Evolutionary conservation across 1,140 invertebrate species (phyloP).

Genomic region (Pseudomyrmex cubaensis): DNA sequence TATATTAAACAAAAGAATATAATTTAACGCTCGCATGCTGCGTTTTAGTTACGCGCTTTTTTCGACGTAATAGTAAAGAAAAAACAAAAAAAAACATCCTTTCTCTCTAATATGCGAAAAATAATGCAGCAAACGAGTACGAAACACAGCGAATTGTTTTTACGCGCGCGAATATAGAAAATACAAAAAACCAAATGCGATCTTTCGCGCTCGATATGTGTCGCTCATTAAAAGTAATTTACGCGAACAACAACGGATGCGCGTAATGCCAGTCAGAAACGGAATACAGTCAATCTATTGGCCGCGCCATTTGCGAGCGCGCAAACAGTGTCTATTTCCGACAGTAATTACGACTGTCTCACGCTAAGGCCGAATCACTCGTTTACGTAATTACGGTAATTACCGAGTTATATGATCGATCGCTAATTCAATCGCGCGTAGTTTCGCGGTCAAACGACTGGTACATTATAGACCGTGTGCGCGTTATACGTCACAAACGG

Average conservation of each 20-base stretch:
- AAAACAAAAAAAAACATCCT: neutral
- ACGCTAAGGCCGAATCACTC: conserved; percentile 1
- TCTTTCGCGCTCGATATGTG: neutral
- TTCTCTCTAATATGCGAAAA: too few species aligned
- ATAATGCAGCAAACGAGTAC: too few species aligned
- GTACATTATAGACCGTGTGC: neutral
- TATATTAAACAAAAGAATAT: neutral
- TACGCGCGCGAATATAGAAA: neutral
- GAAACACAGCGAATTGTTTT: neutral
- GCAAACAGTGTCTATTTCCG: conserved; percentile 8
- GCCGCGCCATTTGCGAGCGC: neutral
- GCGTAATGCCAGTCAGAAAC: neutral
- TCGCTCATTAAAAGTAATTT: conserved; percentile 2
- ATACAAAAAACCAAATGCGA: neutral
- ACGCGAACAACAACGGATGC: neutral
- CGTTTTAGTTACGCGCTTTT: neutral
- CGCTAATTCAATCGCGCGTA: conserved; percentile 70
- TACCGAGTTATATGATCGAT: conserved; percentile 62
- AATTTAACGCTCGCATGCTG: too few species aligned
- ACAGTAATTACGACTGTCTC: neutral
- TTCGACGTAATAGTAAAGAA: neutral
- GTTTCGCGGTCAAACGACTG: conserved; percentile 55
- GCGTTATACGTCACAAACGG: too few species aligned
- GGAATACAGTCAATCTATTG: neutral
- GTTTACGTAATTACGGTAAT: conserved; percentile 55